phyloP scores from a whole-genome alignment of 2,888 invertebrate genomes.

The Nipponacmea schrenckii region DNA sequence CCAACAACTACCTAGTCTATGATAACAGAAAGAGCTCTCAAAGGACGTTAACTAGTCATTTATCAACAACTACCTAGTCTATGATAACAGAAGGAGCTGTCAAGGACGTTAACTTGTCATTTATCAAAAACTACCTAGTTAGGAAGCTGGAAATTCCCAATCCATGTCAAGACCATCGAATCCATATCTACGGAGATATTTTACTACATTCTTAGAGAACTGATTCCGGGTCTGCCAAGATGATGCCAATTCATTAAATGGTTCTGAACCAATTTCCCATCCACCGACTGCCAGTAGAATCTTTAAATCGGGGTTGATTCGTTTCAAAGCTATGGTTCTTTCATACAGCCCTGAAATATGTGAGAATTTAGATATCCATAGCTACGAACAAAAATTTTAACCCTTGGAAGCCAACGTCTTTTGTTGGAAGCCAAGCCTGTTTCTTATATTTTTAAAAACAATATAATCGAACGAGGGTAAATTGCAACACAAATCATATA shows the following conservation, averaged over 20 bases:
- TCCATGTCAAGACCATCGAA: conserved; percentile 90
- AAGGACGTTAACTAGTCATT: no score
- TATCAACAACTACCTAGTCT: no score
- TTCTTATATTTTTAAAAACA: no score
- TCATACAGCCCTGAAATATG: conserved; percentile 24
- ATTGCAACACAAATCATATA: no score
- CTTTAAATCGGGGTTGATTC: conserved; percentile 40
- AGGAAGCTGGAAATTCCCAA: conserved; percentile 85
- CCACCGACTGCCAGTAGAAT: conserved; percentile 52
- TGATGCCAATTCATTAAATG: conserved; percentile 30
- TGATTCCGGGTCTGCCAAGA: neutral
- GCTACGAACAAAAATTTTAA: neutral
- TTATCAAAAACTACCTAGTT: conserved; percentile 27
- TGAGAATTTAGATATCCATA: neutral
- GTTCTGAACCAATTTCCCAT: conserved; percentile 56
- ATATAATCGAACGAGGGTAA: no score
- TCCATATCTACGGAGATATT: conserved; percentile 66
- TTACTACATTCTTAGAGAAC: conserved; percentile 23
- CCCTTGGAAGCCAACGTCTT: neutral
- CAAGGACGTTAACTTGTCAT: no score
- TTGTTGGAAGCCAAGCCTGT: no score
- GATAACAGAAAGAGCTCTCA: no score
- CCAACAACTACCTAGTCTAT: no score
- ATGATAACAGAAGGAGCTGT: no score
- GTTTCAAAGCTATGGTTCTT: conserved; percentile 63